Conservation (phyloP, 2,797 vertebrate genomes). For the Brotula barbata region DNA sequence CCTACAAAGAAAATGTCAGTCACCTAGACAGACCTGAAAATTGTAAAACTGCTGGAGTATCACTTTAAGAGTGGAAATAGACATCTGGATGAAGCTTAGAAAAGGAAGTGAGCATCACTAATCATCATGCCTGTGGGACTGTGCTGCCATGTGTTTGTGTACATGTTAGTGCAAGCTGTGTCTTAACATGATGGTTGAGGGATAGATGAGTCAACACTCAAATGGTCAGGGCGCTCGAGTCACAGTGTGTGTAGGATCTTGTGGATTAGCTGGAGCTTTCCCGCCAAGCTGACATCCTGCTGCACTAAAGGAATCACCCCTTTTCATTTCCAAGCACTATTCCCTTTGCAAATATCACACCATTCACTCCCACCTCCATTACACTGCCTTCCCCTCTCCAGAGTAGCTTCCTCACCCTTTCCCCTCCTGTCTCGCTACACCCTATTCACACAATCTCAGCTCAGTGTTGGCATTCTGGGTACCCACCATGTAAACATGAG, state of each 20-base stretch:
- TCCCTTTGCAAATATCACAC: constrained; percentile 12
- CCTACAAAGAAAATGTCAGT: no score
- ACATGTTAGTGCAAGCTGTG: constrained; percentile 8
- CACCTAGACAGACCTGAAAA: no score
- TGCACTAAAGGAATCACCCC: constrained; percentile 42
- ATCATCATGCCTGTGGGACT: no score
- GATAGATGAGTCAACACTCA: constrained; percentile 51
- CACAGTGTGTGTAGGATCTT: constrained; percentile 43
- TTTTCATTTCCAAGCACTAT: constrained; percentile 45
- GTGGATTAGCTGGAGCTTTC: constrained; percentile 50
- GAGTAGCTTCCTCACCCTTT: neutral
- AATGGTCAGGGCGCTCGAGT: constrained; percentile 58
- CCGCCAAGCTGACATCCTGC: constrained; percentile 54
- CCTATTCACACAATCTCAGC: neutral
- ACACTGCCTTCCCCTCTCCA: neutral
- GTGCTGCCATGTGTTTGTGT: constrained; percentile 19
- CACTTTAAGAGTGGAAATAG: no score
- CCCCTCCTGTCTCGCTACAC: constrained; percentile 1
- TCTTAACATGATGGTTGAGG: constrained; percentile 48
- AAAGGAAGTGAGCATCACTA: constrained; percentile 4
- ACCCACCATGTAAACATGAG: constrained; percentile 89
- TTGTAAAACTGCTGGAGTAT: no score
- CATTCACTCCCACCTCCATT: neutral
- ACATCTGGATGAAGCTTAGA: neutral
- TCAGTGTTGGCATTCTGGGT: constrained; percentile 25